phyloP scores from a whole-genome alignment of 2,797 vertebrate genomes.

The Megaceryle alcyon region DNA sequence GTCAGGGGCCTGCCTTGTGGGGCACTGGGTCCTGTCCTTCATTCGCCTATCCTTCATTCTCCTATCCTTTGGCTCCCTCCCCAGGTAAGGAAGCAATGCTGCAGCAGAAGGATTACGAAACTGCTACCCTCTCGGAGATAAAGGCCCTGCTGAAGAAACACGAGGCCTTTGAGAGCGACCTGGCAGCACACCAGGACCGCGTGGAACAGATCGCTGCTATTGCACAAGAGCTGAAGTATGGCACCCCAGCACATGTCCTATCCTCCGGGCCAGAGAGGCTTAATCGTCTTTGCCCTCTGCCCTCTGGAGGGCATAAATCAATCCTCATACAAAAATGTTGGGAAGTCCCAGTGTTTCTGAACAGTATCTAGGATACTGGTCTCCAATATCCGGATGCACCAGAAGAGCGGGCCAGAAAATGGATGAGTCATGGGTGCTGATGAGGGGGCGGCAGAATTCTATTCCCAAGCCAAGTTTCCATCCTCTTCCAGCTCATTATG shows the following conservation, averaged over 20 bases:
- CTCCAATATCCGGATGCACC: not conserved
- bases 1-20: rapidly evolving
- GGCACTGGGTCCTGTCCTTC: not conserved
- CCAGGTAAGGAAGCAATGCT: slow-evolving; percentile 95
- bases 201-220: slow-evolving; percentile 99
- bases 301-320: not conserved
- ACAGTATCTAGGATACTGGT: slow-evolving; percentile 55
- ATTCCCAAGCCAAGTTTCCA: slow-evolving; percentile 19
- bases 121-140: slow-evolving; percentile 92
- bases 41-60: slow-evolving; percentile 53
- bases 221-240: slow-evolving; percentile 96
- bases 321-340: not conserved
- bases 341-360: slow-evolving; percentile 50
- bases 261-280: not conserved
- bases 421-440: not conserved
- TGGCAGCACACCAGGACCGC: slow-evolving; percentile 96
- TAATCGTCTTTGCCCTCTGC: not conserved
- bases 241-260: not conserved
- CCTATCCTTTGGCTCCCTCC: slow-evolving; percentile 56
- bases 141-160: slow-evolving; percentile 98
- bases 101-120: slow-evolving; percentile 92
- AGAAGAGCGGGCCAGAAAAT: not conserved
- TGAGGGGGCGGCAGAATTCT: not conserved
- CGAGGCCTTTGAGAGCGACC: slow-evolving; percentile 97
- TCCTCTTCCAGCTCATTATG: not conserved